Conservation (phyloP, 1,140 invertebrate species). For the Drosophila santomea region DNA sequence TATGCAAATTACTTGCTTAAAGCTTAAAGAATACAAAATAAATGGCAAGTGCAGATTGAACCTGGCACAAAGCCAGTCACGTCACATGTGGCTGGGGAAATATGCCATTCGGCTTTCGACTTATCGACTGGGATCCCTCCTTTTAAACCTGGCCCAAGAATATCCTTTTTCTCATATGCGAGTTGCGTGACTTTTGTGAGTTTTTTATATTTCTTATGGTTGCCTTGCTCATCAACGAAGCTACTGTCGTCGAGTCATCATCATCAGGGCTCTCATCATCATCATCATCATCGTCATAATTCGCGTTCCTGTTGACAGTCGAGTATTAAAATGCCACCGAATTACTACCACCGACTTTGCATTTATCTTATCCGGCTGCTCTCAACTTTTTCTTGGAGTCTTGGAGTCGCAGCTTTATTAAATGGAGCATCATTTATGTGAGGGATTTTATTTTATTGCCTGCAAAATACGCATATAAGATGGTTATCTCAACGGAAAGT, state of each 20-base stretch:
- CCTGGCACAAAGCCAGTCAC: conserved; percentile 46
- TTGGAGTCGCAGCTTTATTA: conserved; percentile 54
- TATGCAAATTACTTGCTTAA: conserved; percentile 70
- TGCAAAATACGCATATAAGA: conserved; percentile 16
- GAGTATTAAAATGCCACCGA: conserved; percentile 55
- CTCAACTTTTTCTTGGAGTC: conserved; percentile 11
- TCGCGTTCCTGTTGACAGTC: conserved; percentile 43
- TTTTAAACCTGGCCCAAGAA: conserved; percentile 14
- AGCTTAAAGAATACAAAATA: conserved; percentile 47
- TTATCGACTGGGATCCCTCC: conserved; percentile 23
- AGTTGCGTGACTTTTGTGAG: conserved; percentile 70
- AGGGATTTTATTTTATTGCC: conserved; percentile 53
- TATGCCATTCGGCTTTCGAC: conserved; percentile 46
- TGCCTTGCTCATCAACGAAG: conserved; percentile 54
- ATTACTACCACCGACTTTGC: conserved; percentile 29
- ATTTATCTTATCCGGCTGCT: conserved; percentile 24
- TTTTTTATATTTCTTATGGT: conserved; percentile 38
- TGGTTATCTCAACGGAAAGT: background rate
- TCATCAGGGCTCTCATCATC: conserved; percentile 35
- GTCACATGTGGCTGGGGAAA: conserved; percentile 47
- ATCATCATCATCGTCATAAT: background rate
- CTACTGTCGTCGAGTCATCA: conserved; percentile 63
- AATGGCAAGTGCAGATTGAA: conserved; percentile 45
- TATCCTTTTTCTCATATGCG: conserved; percentile 53
- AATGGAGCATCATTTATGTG: conserved; percentile 72